Percentiles rank a stretch among this genome's conserved stretches.
Conservation (phyloP, 2,888 invertebrate species). For the Lepidocyrtinus sp. region DNA sequence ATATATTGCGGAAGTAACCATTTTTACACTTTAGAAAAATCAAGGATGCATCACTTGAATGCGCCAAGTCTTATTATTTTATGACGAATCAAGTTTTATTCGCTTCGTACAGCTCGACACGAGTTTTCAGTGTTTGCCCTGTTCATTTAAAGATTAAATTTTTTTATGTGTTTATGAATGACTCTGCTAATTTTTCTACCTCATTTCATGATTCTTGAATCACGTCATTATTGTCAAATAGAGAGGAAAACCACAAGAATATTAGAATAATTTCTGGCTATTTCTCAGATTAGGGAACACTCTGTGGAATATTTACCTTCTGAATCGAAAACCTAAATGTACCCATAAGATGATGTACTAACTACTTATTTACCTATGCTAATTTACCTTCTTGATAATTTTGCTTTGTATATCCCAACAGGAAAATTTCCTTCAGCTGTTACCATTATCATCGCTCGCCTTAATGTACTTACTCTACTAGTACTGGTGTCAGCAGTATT, state of each 20-base stretch:
- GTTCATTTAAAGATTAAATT: neutral
- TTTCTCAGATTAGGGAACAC: slow-evolving; percentile 1
- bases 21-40: slow-evolving; percentile 33
- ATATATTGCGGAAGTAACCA: slow-evolving; percentile 26
- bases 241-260: slow-evolving; percentile 16
- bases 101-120: slow-evolving; percentile 31
- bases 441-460: too few species aligned
- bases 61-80: slow-evolving; percentile 18
- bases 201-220: slow-evolving; percentile 21
- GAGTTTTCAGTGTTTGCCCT: slow-evolving; percentile 19
- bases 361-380: too few species aligned
- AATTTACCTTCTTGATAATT: too few species aligned
- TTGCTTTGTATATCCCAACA: neutral
- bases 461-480: too few species aligned
- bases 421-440: neutral
- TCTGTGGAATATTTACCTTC: slow-evolving; percentile 2
- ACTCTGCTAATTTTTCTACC: slow-evolving; percentile 47
- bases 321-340: slow-evolving; percentile 24
- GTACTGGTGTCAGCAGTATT: neutral
- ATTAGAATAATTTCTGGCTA: neutral
- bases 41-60: slow-evolving; percentile 27
- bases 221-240: slow-evolving; percentile 30
- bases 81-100: slow-evolving; percentile 12
- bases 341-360: too few species aligned
- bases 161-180: slow-evolving; percentile 44